Base-by-base conservation (phyloP, 2,888 invertebrate species). In the Phytoseiulus persimilis region DNA sequence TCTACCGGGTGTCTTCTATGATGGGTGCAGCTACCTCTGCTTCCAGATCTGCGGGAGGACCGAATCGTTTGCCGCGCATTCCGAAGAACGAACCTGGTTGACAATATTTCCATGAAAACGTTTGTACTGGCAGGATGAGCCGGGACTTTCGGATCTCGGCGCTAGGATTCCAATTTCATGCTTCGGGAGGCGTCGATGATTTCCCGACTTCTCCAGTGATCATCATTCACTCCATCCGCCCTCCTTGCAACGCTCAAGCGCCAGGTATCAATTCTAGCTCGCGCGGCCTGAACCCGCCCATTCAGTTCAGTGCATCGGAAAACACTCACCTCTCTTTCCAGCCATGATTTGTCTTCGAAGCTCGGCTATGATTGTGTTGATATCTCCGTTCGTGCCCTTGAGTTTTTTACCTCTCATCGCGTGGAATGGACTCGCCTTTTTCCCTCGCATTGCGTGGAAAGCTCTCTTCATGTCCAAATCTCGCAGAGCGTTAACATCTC, bases 271-370 rank as follows among this genome's bases (percentile, higher is more conserved):
- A n/a, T n/a, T n/a, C n/a, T n/a, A n/a, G n/a, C n/a, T n/a, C n/a
- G 9, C 9, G 39, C 39, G 9, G 39, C 9, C 39, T 39, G 39
- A 39, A 9, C 3, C 39, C 39, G 39, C 39, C 5, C n/a, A n/a
- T n/a, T 39, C 39, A 39, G 39, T 39, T 39, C 39, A 9, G 5
- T 6, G 9, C 39, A 32, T n/a, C 31, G 31, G 33, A 84, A 9
- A 84, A 84, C 11, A 84, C 87, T 32, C 11, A 87, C 87, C 87
- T 87, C 87, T 87, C 45, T 87, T 87, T 87, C 87, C 87, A 32
- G 87, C 87, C 87, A 87, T 87, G 87, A 87, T 87, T 32, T 87
- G 87, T 33, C 87, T 87, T 87, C 87, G 87, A 45, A 87, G 87
- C 87, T 87, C 87, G 33, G 87, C 87, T n/a, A 87, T 87, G 3